Percentiles rank a stretch among this genome's conserved stretches.
These are phyloP conservation scores for Dolichopus griseipennis DNA, from an alignment of 2,888 invertebrate genomes.

Conservation along the genomic window DNA sequence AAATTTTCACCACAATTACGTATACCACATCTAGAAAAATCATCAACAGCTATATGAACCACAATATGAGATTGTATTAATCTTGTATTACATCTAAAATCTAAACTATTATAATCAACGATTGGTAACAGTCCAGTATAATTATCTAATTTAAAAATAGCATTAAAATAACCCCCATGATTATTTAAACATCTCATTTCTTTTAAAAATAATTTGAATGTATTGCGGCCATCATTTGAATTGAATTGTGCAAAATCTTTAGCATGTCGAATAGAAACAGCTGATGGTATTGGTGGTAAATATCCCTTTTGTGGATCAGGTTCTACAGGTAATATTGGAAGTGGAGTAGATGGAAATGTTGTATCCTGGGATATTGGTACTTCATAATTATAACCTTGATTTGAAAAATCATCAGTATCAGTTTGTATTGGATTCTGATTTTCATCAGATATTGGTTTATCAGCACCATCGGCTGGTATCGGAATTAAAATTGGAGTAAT, in stretches of 20 bases:
- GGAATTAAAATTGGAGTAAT: not conserved
- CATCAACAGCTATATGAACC: slow-evolving; percentile 43
- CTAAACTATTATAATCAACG: slow-evolving; percentile 38
- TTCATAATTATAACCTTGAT: slow-evolving; percentile 21
- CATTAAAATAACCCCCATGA: slow-evolving; percentile 37
- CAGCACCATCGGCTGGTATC: slow-evolving; percentile 15
- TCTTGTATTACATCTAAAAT: slow-evolving; percentile 34
- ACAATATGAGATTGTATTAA: slow-evolving; percentile 34
- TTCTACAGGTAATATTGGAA: slow-evolving; percentile 17
- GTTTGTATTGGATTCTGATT: not conserved
- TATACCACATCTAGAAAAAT: slow-evolving; percentile 49
- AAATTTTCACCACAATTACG: slow-evolving; percentile 45
- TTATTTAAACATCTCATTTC: slow-evolving; percentile 38
- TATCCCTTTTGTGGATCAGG: slow-evolving; percentile 12
- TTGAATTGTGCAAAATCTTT: slow-evolving; percentile 16
- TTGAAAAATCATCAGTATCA: not conserved
- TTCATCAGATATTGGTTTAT: not conserved
- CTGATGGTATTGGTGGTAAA: slow-evolving; percentile 15
- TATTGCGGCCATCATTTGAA: slow-evolving; percentile 10
- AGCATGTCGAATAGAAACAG: slow-evolving; percentile 14
- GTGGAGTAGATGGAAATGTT: slow-evolving; percentile 18
- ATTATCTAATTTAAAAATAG: slow-evolving; percentile 40
- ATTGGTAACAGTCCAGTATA: slow-evolving; percentile 36
- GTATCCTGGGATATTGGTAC: slow-evolving; percentile 15
- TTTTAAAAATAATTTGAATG: slow-evolving; percentile 33